Evolutionary conservation across 2,888 invertebrate genomes (phyloP).

Genomic region (Diaperis boleti): DNA sequence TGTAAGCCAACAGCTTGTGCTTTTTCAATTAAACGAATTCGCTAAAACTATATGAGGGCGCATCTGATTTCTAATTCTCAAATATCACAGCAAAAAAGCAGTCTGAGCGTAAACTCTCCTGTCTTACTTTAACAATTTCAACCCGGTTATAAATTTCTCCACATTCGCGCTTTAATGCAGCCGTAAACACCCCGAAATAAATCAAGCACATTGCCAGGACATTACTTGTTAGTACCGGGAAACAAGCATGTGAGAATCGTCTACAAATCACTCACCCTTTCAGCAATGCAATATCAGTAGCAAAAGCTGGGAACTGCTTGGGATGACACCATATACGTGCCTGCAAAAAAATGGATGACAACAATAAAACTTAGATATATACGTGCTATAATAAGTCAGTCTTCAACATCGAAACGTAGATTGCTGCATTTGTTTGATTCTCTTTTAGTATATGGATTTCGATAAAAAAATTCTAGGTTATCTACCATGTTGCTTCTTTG

Average conservation of each 20-base stretch:
- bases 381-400: too few species aligned
- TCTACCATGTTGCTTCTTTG: too few species aligned
- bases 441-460: too few species aligned
- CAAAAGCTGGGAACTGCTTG: neutral
- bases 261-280: conserved; percentile 24
- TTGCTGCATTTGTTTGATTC: too few species aligned
- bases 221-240: too few species aligned
- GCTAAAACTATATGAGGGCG: too few species aligned
- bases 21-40: too few species aligned
- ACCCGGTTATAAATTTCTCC: neutral
- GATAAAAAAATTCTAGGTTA: too few species aligned
- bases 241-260: neutral
- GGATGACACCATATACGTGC: conserved; percentile 3
- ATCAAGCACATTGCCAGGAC: neutral
- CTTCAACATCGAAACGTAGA: too few species aligned
- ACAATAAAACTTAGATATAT: conserved; percentile 16
- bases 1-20: neutral
- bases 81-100: neutral
- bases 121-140: neutral
- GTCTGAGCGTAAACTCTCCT: neutral
- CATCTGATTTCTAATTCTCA: too few species aligned
- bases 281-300: neutral
- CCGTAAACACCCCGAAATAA: conserved; percentile 3
- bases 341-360: neutral
- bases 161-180: neutral